Base-by-base conservation (phyloP, 2,797 vertebrate genomes). In the Spheniscus humboldti region DNA sequence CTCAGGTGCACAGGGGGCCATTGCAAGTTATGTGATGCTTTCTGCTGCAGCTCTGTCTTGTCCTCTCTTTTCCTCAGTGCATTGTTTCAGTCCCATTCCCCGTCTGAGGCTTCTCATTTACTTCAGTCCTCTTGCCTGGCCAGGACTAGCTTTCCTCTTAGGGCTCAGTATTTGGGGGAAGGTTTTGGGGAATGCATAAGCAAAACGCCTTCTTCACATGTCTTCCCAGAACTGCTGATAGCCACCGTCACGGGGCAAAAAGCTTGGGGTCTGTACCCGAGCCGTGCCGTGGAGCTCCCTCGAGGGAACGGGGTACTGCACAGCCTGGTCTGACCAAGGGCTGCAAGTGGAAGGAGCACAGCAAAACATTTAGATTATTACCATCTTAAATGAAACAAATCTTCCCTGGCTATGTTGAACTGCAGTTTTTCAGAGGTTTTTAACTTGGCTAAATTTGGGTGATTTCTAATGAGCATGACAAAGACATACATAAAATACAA, bases 291-390 rank as follows among this genome's bases (percentile, higher is more conserved):
- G 35, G 45, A 82, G n/a, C 43, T 86, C 17, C 33, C 47, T 52
- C 1, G 0, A 67, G 13, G 15, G n/a, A 7, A 71, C 0, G 1
- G n/a, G 30, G 31, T 63, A 23, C 33, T 60, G 48, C 57, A 19
- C 17, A 5, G 11, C 41, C 47, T 66, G n/a, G 18, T 67, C 77
- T 83, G 37, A 79, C 48, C 18, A 68, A 72, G 48, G 73, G 68
- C 63, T 76, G 43, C 3, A 24, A 56, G 30, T 86, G n/a, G 47
- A 48, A 89, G 37, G n/a, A 71, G 43, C 57, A 75, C 7, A 31
- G 57, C 63, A 92, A 91, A 83, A 56, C 47, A 82, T 66, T 55
- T 74, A 64, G 22, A 31, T 74, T 77, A 39, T 47, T 60, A 19
- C 9, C 3, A 6, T 67, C 37, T 30, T 52, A 67, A 75, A 48